These are phyloP conservation scores for Bradynema listronoti DNA, from an alignment of 1,140 invertebrate genomes.

Conservation along the genomic window DNA sequence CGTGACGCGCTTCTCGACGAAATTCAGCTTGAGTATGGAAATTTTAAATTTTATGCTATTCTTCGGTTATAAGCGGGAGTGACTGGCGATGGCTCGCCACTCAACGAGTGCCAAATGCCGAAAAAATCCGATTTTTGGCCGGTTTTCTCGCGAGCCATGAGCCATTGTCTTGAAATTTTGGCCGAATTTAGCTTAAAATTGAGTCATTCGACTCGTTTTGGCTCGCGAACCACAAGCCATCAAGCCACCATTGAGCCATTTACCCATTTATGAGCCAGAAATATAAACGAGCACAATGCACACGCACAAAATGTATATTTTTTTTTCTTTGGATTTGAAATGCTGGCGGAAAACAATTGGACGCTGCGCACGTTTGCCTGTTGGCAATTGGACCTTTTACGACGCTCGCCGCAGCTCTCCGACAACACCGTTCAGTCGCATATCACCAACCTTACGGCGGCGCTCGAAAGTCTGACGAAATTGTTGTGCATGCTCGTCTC, in stretches of 20 bases:
- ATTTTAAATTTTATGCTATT: slow-evolving; percentile 1
- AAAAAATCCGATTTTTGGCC: too few relatives aligned
- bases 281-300: neutral
- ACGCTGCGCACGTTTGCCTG: slow-evolving; percentile 53
- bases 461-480: slow-evolving; percentile 55
- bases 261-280: too few relatives aligned
- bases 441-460: slow-evolving; percentile 44
- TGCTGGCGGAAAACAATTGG: slow-evolving; percentile 56
- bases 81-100: too few relatives aligned
- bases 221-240: too few relatives aligned
- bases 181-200: too few relatives aligned
- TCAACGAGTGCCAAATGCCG: too few relatives aligned
- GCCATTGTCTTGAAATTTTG: too few relatives aligned
- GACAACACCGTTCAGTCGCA: slow-evolving; percentile 48
- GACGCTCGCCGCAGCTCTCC: slow-evolving; percentile 42
- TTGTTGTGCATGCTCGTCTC: slow-evolving; percentile 55
- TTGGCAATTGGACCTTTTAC: slow-evolving; percentile 52
- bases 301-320: slow-evolving; percentile 4
- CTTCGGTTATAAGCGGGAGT: too few relatives aligned
- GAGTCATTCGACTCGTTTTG: too few relatives aligned
- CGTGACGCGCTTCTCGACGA: slow-evolving; percentile 49
- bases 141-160: too few relatives aligned
- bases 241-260: too few relatives aligned
- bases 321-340: slow-evolving; percentile 50
- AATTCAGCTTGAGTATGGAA: slow-evolving; percentile 51